phyloP scores from a whole-genome alignment of 2,888 invertebrate genomes.

The Neoitamus cyanurus region DNA sequence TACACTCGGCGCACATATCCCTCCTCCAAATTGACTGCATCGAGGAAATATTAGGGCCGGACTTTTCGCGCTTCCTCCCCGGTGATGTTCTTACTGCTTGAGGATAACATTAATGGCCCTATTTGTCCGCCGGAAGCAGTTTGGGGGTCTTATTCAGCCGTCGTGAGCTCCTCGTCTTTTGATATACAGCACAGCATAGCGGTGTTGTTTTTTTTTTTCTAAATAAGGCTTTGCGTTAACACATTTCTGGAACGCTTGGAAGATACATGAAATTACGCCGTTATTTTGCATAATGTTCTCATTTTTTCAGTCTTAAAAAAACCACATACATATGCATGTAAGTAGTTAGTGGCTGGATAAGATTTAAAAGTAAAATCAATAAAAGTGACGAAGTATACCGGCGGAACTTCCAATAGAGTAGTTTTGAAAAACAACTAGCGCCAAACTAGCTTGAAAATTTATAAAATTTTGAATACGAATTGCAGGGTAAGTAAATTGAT shows the following conservation, averaged over 20 bases:
- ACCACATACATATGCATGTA: too few species aligned
- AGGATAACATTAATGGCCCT: conserved; percentile 3
- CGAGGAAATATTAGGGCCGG: background rate
- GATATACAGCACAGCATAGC: background rate
- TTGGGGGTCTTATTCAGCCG: background rate
- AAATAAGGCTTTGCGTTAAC: background rate
- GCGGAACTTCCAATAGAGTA: too few species aligned
- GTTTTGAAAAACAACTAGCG: too few species aligned
- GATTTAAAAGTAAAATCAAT: too few species aligned
- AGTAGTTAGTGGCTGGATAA: too few species aligned
- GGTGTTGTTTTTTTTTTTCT: background rate
- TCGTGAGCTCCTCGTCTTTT: background rate
- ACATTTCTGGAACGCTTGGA: background rate
- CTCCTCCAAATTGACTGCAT: conserved; percentile 3
- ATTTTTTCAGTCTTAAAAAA: too few species aligned
- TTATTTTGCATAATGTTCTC: too few species aligned
- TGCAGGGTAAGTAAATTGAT: too few species aligned
- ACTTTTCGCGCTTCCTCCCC: background rate
- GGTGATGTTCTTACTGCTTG: background rate
- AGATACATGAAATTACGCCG: background rate
- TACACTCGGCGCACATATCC: background rate
- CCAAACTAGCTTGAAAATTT: too few species aligned
- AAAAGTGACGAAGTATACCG: too few species aligned
- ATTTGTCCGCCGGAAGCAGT: background rate
- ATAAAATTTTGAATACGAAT: too few species aligned